Conservation (phyloP, 2,888 invertebrate species). For the Hyppa rectilinea region DNA sequence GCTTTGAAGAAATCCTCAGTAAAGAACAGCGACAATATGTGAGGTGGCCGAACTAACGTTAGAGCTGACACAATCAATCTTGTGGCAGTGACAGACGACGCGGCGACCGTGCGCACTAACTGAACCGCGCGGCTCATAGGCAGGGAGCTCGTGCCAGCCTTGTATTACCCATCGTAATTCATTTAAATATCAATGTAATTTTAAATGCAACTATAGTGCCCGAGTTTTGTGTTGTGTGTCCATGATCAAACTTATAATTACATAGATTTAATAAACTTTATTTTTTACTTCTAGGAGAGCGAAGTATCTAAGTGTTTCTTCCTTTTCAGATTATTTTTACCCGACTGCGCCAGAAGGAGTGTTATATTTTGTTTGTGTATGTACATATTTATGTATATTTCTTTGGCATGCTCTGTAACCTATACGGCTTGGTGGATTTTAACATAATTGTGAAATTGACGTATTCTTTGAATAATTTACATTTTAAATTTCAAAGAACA, state of each 20-base stretch:
- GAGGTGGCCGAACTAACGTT: slow-evolving; percentile 41
- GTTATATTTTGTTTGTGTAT: too few species aligned
- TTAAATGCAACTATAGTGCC: neutral
- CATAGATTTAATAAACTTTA: neutral
- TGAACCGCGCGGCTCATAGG: slow-evolving; percentile 27
- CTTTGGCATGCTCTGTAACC: too few species aligned
- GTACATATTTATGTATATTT: too few species aligned
- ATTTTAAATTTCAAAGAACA: too few species aligned
- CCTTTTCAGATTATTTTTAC: too few species aligned
- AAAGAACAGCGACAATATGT: slow-evolving; percentile 12
- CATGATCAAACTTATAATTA: too few species aligned
- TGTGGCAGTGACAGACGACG: slow-evolving; percentile 55
- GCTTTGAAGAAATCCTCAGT: slow-evolving; percentile 16
- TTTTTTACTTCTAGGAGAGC: neutral
- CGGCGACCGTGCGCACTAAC: slow-evolving; percentile 12
- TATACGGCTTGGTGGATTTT: too few species aligned
- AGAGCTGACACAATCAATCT: slow-evolving; percentile 62
- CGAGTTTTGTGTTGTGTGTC: neutral
- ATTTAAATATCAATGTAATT: neutral
- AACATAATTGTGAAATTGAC: too few species aligned
- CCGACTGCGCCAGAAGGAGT: too few species aligned
- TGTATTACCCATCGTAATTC: neutral
- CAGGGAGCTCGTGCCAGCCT: slow-evolving; percentile 3
- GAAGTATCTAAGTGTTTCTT: neutral
- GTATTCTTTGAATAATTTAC: too few species aligned